A percentile compares a stretch with the other conserved stretches of the same genome.
Conservation (phyloP, 2,888 invertebrate species). For the Craniophora ligustri region DNA sequence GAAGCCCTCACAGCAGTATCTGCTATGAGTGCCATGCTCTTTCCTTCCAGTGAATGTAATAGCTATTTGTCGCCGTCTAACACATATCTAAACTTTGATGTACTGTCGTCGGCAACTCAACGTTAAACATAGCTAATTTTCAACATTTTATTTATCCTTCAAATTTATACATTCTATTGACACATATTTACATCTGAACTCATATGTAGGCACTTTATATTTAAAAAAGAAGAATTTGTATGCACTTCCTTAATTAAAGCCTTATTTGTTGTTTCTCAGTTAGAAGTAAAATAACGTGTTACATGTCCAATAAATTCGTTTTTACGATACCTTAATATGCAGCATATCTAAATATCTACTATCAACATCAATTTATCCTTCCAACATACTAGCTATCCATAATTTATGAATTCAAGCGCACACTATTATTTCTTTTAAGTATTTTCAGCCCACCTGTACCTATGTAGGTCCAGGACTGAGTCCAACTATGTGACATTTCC, state of each 20-base stretch:
- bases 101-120: constrained; percentile 60
- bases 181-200: no score
- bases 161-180: no score
- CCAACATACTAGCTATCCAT: constrained; percentile 3
- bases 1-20: constrained; percentile 67
- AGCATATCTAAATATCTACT: constrained; percentile 6
- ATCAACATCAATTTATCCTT: constrained; percentile 4
- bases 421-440: constrained; percentile 26
- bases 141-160: no score
- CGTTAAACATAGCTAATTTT: no score
- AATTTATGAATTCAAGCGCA: constrained; percentile 7
- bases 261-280: background rate
- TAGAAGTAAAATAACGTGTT: constrained; percentile 8
- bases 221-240: no score
- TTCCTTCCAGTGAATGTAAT: constrained; percentile 75
- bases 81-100: constrained; percentile 79
- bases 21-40: no score
- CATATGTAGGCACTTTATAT: no score
- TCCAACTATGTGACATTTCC: constrained; percentile 88
- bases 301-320: constrained; percentile 14
- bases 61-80: constrained; percentile 84
- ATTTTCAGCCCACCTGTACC: constrained; percentile 67
- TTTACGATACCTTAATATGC: constrained; percentile 9
- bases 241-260: no score
- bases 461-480: constrained; percentile 79